These are phyloP conservation scores for Chironomus tentans DNA, from an alignment of 2,888 invertebrate species.

Conservation along the genomic window DNA sequence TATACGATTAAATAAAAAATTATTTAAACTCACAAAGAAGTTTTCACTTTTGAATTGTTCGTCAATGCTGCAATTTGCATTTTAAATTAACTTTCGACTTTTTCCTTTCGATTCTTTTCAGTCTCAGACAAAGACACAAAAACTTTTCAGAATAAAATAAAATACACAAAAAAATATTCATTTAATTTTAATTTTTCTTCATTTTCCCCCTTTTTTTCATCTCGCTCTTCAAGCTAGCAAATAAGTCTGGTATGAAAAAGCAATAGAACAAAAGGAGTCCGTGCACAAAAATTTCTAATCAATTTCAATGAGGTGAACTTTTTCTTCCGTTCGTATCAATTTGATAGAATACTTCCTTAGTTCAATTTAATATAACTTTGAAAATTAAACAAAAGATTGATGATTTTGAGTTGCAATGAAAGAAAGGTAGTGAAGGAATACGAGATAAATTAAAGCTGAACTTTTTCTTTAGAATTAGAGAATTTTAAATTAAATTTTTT, in stretches of 20 bases:
- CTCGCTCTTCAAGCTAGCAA: too few species aligned
- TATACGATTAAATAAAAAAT: too few species aligned
- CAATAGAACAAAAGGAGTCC: not conserved
- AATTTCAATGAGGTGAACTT: conserved; percentile 21
- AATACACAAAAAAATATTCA: not conserved
- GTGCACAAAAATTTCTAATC: conserved; percentile 20
- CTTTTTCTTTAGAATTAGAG: too few species aligned
- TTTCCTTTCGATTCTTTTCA: too few species aligned
- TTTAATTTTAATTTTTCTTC: too few species aligned
- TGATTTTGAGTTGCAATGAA: not conserved
- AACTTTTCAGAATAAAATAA: not conserved
- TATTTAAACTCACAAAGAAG: too few species aligned
- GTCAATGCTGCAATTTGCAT: not conserved
- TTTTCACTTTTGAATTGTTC: too few species aligned
- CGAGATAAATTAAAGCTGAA: too few species aligned
- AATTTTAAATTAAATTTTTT: not conserved
- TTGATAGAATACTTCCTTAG: conserved; percentile 20
- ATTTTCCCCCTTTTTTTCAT: too few species aligned
- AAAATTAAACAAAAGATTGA: conserved; percentile 23
- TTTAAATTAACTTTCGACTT: not conserved
- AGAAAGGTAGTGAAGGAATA: too few species aligned
- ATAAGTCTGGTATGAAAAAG: too few species aligned
- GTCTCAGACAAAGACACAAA: too few species aligned
- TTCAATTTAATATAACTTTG: not conserved
- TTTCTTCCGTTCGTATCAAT: not conserved